Evolutionary conservation across 2,113 vertebrate species (phyloP).

Genomic region (Megaceryle torquata): DNA sequence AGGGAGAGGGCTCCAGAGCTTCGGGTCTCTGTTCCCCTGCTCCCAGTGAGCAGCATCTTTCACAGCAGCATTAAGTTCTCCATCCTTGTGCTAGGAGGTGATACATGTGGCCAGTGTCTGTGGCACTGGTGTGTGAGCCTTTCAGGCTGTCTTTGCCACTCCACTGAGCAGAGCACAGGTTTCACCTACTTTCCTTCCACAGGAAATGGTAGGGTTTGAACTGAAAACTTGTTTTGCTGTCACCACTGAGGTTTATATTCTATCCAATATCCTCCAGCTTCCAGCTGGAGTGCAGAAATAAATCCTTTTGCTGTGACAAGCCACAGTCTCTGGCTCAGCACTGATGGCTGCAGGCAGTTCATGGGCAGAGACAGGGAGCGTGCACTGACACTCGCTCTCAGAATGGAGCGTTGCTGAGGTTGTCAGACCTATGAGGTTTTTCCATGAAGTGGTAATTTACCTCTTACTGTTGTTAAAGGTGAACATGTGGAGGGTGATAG

Average conservation of each 20-base stretch:
- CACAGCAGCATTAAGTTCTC: fast-evolving
- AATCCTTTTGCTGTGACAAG: neutral
- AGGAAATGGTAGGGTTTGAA: neutral
- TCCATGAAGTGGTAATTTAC: neutral
- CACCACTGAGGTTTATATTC: neutral
- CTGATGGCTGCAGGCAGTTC: neutral
- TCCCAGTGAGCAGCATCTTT: neutral
- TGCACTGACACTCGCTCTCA: too few relatives aligned
- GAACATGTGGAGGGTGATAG: neutral
- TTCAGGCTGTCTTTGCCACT: neutral
- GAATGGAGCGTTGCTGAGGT: fast-evolving
- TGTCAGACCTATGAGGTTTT: neutral
- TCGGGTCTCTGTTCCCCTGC: neutral
- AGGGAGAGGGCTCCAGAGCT: neutral
- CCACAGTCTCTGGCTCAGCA: fast-evolving
- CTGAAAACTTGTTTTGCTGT: neutral
- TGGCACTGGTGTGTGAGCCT: neutral
- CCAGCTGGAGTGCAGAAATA: neutral
- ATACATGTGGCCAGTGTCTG: neutral
- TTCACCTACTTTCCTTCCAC: neutral
- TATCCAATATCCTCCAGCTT: neutral
- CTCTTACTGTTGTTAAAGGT: neutral
- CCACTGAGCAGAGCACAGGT: neutral
- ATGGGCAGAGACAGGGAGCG: neutral
- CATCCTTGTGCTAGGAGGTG: neutral